phyloP scores from a whole-genome alignment of 2,797 vertebrate species.

The Rhabdomys pumilio region DNA sequence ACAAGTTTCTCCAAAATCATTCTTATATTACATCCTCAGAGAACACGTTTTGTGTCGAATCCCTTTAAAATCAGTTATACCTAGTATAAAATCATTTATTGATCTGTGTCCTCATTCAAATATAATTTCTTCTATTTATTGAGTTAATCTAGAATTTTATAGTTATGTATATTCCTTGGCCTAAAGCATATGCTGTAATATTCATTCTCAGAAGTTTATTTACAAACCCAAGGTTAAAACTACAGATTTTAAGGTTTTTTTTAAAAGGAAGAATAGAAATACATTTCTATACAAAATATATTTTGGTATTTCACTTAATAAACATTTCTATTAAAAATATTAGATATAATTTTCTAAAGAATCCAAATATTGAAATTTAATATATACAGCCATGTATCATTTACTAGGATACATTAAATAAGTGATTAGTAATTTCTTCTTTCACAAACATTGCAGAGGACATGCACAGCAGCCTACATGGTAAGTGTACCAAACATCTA shows the following conservation, averaged over 20 bases:
- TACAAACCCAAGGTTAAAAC: neutral
- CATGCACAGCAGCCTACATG: neutral
- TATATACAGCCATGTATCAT: neutral
- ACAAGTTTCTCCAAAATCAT: neutral
- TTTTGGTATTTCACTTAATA: neutral
- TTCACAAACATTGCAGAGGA: neutral
- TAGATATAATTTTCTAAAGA: constrained; percentile 34
- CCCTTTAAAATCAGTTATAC: neutral
- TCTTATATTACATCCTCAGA: neutral
- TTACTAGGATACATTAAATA: neutral
- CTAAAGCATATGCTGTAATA: neutral
- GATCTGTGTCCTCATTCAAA: neutral
- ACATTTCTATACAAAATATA: neutral
- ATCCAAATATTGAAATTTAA: neutral
- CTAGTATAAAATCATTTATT: neutral
- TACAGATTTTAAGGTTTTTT: neutral
- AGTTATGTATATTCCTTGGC: neutral
- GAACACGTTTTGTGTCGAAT: neutral
- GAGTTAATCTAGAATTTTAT: neutral
- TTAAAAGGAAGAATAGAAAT: constrained; percentile 21
- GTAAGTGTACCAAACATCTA: too few species aligned
- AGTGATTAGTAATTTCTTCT: neutral
- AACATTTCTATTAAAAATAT: neutral
- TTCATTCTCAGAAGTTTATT: constrained; percentile 37
- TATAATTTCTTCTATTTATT: neutral